These are phyloP conservation scores for Anastrepha ludens DNA, from an alignment of 1,140 invertebrate genomes.

Conservation along the genomic window DNA sequence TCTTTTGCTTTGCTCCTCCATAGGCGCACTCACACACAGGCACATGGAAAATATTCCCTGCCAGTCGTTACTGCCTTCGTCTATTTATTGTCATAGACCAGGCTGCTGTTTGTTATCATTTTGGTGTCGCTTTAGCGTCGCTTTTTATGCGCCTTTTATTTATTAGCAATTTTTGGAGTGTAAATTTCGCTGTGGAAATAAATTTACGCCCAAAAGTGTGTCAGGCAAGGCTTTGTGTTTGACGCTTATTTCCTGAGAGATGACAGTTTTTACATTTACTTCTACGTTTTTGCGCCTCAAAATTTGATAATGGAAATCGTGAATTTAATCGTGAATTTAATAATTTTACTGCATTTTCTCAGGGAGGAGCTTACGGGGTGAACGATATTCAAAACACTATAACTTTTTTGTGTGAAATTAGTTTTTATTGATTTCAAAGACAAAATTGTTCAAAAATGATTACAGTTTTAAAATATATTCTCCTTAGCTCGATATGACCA, in stretches of 20 bases:
- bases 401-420: too few species aligned
- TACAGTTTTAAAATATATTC: too few species aligned
- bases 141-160: conserved; percentile 4
- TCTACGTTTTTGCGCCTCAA: too few species aligned
- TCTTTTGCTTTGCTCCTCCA: not conserved
- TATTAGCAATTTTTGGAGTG: conserved; percentile 24
- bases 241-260: not conserved
- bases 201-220: conserved; percentile 24
- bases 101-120: conserved; percentile 37
- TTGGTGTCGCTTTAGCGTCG: conserved; percentile 30
- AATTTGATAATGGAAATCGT: too few species aligned
- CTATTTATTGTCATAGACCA: conserved; percentile 7
- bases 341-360: too few species aligned
- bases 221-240: not conserved
- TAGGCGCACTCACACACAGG: not conserved
- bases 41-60: not conserved
- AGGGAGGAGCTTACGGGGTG: too few species aligned
- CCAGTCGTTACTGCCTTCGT: not conserved
- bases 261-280: not conserved
- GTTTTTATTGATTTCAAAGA: too few species aligned
- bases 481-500: too few species aligned
- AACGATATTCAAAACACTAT: too few species aligned
- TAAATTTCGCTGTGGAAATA: conserved; percentile 16
- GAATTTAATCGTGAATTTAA: too few species aligned
- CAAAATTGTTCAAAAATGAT: too few species aligned